These are phyloP conservation scores for Megaceryle alcyon DNA, from an alignment of 2,797 vertebrate genomes.

Conservation along the genomic window DNA sequence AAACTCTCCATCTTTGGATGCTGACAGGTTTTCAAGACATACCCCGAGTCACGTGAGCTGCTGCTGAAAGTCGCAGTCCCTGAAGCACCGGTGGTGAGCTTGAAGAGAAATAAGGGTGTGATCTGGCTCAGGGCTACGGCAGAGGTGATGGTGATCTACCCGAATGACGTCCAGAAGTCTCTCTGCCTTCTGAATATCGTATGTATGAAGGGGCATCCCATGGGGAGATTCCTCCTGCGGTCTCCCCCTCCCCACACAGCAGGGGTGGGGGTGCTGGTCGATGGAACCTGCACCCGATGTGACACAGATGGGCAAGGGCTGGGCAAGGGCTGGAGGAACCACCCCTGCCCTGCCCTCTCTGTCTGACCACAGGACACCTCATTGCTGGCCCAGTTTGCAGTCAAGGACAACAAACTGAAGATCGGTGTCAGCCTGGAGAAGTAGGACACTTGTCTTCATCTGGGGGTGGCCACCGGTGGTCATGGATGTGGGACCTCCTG, in stretches of 20 bases:
- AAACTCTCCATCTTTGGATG: not conserved
- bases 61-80: constrained; percentile 68
- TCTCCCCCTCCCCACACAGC: rapidly evolving
- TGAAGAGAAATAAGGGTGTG: constrained; percentile 54
- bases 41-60: constrained; percentile 33
- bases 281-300: rapidly evolving
- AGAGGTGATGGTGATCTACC: constrained; percentile 52
- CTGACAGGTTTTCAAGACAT: constrained; percentile 63
- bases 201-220: not conserved
- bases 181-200: constrained; percentile 69
- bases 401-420: constrained; percentile 70
- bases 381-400: constrained; percentile 68
- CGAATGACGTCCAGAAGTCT: not conserved
- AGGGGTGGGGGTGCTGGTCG: rapidly evolving
- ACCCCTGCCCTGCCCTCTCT: not conserved
- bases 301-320: rapidly evolving
- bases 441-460: constrained; percentile 1
- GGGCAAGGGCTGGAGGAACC: not conserved
- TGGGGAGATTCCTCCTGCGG: not conserved
- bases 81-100: not conserved
- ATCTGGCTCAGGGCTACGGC: constrained; percentile 49
- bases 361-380: constrained; percentile 26
- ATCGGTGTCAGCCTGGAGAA: constrained; percentile 55
- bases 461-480: not conserved
- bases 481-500: too few species aligned